Evolutionary conservation across 2,797 vertebrate genomes (phyloP), one percentile per base, ranked within the genome.

Genomic region (Gobionotothen gibberifrons): DNA sequence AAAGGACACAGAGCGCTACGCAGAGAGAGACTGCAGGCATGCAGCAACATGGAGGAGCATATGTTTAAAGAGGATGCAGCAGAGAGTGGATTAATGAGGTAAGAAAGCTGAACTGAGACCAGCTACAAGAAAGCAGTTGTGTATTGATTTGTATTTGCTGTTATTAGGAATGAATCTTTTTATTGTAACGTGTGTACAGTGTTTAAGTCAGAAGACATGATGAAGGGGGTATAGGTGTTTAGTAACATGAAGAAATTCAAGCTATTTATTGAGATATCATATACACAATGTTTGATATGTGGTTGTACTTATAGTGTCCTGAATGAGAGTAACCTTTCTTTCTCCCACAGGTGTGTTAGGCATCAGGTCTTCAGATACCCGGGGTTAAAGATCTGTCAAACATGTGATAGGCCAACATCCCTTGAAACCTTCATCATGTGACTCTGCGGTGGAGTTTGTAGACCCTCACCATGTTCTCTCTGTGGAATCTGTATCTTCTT

Each of bases 61-160:
- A 79, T 90, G 90, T 80, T 84, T 81, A 78, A 83, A 85, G 82
- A 85, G 84, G 78, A 82, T 84, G 89, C 90, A 84, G 88, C 85
- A 80, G 79, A 81, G 67, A 48, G 72, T 66, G 68, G 68, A 43
- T 29, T 69, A 70, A 85, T 60, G 77, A 90, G 89, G 89, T 91
- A 89, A 85, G 91, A 85, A 72, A 64, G 53, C 76, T 48, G 60
- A 69, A 81, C 74, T 15, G 13, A 72, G 29, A 81, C 42, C 12
- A n/a, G 54, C 70, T 54, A 22, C 32, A 17, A 58, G 19, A 69
- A 53, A 65, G 47, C 59, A 52, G 51, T 5, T 21, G 8, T 57
- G 36, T 40, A 2, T 12, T 63, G 32, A 42, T 78, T 14, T 73
- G 49, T 0, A 8, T 63, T 32, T 48, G 47, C 40, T 67, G 26